Conservation (phyloP, 2,888 invertebrate species). For the Acanthosepion pharaonis region DNA sequence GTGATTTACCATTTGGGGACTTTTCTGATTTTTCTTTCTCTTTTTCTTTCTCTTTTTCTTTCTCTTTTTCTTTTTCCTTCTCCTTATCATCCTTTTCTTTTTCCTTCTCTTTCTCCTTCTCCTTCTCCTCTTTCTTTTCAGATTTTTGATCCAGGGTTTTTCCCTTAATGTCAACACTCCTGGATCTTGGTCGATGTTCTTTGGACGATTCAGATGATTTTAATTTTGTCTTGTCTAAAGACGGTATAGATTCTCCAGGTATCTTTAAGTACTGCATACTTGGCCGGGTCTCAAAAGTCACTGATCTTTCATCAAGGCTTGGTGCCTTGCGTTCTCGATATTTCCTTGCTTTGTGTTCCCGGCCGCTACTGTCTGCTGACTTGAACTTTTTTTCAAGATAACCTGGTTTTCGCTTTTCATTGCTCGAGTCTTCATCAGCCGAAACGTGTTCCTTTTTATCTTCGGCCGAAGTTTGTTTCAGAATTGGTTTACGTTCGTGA, state of each 20-base stretch:
- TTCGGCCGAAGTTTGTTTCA: slow-evolving; percentile 38
- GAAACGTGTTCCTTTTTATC: slow-evolving; percentile 51
- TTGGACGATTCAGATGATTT: slow-evolving; percentile 24
- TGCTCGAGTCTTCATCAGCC: slow-evolving; percentile 50
- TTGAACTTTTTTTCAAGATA: slow-evolving; percentile 54
- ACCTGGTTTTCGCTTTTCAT: slow-evolving; percentile 51
- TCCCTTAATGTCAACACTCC: slow-evolving; percentile 40
- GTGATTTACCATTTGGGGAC: slow-evolving; percentile 44
- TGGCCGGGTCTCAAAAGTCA: slow-evolving; percentile 56
- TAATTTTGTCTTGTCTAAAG: slow-evolving; percentile 45
- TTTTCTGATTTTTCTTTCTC: slow-evolving; percentile 46
- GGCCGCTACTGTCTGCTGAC: slow-evolving; percentile 36
- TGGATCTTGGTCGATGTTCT: slow-evolving; percentile 43
- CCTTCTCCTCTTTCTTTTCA: slow-evolving; percentile 38
- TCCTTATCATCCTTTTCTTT: slow-evolving; percentile 22
- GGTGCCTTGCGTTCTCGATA: slow-evolving; percentile 51
- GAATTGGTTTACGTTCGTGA: slow-evolving; percentile 41
- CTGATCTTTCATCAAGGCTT: slow-evolving; percentile 55
- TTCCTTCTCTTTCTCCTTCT: slow-evolving; percentile 36
- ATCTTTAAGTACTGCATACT: slow-evolving; percentile 60
- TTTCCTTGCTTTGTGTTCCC: slow-evolving; percentile 48
- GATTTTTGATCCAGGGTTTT: slow-evolving; percentile 1
- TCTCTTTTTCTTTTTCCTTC: slow-evolving; percentile 37
- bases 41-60: slow-evolving; percentile 49
- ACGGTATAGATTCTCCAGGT: slow-evolving; percentile 52